These are phyloP conservation scores for Diorhabda carinulata DNA, from an alignment of 1,140 invertebrate species.

Conservation along the genomic window DNA sequence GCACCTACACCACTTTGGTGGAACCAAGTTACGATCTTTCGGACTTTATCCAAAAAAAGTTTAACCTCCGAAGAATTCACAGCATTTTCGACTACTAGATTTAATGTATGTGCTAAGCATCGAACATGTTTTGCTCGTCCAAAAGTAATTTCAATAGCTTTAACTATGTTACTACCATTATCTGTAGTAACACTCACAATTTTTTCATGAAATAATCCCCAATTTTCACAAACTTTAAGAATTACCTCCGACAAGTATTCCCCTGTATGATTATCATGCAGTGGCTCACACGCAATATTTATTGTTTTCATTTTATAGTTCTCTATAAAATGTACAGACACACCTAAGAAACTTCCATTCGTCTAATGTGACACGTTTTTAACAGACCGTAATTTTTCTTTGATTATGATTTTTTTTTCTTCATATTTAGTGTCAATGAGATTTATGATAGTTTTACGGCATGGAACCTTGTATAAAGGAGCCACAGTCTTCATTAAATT, in stretches of 20 bases:
- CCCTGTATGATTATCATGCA: conserved; percentile 5
- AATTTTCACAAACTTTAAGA: neutral
- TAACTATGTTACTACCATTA: conserved; percentile 45
- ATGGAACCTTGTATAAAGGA: too few species aligned
- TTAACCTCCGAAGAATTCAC: conserved; percentile 15
- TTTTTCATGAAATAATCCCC: conserved; percentile 32
- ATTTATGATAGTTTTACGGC: too few species aligned
- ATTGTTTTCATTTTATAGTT: conserved; percentile 1
- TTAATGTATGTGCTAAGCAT: conserved; percentile 42
- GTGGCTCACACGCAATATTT: neutral
- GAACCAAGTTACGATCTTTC: conserved; percentile 45
- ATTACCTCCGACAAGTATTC: neutral
- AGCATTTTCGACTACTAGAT: conserved; percentile 29
- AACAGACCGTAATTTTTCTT: too few species aligned
- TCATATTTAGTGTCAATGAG: too few species aligned
- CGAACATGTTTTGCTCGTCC: conserved; percentile 42
- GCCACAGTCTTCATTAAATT: too few species aligned
- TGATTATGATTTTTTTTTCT: too few species aligned
- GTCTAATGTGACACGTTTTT: too few species aligned
- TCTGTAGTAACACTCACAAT: conserved; percentile 43
- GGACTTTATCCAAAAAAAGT: conserved; percentile 39
- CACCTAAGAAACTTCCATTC: neutral
- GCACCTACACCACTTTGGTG: conserved; percentile 43
- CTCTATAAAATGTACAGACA: conserved; percentile 12
- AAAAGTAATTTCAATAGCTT: conserved; percentile 41